Percentiles rank a stretch among this genome's conserved stretches.
Evolutionary conservation across 92 coral and sea anemone genomes (phyloP).

Genomic region (Zoanthus gigantus): DNA sequence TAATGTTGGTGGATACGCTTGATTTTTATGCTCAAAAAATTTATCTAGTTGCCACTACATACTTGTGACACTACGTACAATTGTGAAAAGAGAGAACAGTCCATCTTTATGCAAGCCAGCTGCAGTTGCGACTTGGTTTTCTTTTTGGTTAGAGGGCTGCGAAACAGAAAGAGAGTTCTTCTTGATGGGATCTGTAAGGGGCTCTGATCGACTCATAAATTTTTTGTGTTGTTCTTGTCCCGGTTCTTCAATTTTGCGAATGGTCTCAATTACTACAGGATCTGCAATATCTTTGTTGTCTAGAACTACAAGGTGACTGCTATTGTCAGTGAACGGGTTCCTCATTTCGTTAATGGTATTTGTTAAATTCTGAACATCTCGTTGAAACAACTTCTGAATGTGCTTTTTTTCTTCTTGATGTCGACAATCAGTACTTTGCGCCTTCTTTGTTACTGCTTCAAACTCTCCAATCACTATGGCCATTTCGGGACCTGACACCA

Average conservation of each 20-base stretch:
- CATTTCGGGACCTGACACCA: slow-evolving; percentile 53
- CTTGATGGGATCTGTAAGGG: slow-evolving; percentile 61
- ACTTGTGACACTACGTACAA: slow-evolving; percentile 32
- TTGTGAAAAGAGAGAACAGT: slow-evolving; percentile 42
- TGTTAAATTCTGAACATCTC: background rate
- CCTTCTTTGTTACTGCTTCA: slow-evolving; percentile 29
- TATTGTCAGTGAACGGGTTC: slow-evolving; percentile 38
- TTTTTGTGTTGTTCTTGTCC: slow-evolving; percentile 43
- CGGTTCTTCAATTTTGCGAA: slow-evolving; percentile 36
- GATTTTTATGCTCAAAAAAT: slow-evolving; percentile 27
- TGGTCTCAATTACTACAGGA: slow-evolving; percentile 27
- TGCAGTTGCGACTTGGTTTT: slow-evolving; percentile 49
- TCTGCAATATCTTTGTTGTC: slow-evolving; percentile 20
- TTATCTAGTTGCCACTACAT: slow-evolving; percentile 25
- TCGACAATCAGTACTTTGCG: slow-evolving; percentile 21
- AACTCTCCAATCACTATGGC: slow-evolving; percentile 41
- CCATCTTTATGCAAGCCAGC: slow-evolving; percentile 50
- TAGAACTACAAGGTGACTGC: slow-evolving; percentile 44
- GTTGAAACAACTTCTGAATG: slow-evolving; percentile 32
- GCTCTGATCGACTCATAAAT: slow-evolving; percentile 46
- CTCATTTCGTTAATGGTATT: slow-evolving; percentile 30
- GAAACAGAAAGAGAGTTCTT: slow-evolving; percentile 44
- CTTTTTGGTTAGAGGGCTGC: slow-evolving; percentile 51
- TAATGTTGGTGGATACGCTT: slow-evolving; percentile 42
- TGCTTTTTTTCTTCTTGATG: slow-evolving; percentile 41